These are phyloP conservation scores for Aegotheles bennettii DNA, from an alignment of 2,113 vertebrate genomes.

Conservation along the genomic window DNA sequence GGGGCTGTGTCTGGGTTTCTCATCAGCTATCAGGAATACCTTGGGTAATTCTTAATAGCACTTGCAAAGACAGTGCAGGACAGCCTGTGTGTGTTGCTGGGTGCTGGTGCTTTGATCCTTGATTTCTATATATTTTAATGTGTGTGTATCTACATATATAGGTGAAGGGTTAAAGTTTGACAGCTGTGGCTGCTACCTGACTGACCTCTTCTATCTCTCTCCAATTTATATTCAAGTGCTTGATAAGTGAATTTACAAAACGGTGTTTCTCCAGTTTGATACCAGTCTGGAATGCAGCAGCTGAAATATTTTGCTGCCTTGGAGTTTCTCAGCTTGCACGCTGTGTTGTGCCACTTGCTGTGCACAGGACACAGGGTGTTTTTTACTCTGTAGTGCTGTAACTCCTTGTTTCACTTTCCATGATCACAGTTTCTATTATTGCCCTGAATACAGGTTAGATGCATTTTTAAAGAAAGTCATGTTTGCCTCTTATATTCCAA, in stretches of 20 bases:
- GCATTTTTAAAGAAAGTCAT: neutral
- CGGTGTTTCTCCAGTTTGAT: neutral
- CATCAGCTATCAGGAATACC: slow-evolving; percentile 31
- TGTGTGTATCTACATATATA: neutral
- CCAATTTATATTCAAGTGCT: neutral
- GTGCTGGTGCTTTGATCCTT: slow-evolving; percentile 29
- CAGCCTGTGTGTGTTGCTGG: neutral
- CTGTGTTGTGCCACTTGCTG: neutral
- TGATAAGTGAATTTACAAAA: neutral
- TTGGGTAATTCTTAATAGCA: neutral
- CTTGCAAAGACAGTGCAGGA: slow-evolving; percentile 14
- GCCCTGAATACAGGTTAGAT: neutral
- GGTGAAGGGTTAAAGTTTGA: slow-evolving; percentile 7
- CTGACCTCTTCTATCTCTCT: neutral
- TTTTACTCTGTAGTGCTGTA: neutral
- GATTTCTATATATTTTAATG: neutral
- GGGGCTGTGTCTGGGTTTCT: slow-evolving; percentile 51
- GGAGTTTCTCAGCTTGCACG: neutral
- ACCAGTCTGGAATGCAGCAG: neutral
- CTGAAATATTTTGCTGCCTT: neutral
- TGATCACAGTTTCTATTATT: neutral
- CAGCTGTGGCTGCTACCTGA: slow-evolving; percentile 12
- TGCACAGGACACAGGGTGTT: neutral
- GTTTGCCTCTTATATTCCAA: neutral
- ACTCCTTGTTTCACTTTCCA: neutral